These are phyloP conservation scores for Stigmatopora argus DNA, from an alignment of 2,113 vertebrate genomes.

Conservation along the genomic window DNA sequence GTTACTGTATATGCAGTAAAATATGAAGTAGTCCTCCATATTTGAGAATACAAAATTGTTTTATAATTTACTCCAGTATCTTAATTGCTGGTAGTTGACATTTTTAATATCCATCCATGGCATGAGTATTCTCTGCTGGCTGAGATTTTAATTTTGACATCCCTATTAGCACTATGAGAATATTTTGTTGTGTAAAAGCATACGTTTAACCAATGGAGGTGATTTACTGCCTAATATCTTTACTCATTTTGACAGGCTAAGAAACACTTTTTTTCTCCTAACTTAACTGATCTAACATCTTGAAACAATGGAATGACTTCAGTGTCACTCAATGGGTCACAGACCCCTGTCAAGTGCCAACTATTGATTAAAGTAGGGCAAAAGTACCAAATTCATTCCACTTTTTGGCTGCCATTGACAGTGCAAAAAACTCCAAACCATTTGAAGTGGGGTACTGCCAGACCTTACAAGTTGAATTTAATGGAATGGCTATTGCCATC, in stretches of 20 bases:
- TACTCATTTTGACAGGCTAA: neutral
- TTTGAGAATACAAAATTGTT: neutral
- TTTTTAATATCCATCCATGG: neutral
- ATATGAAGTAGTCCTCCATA: too few species aligned
- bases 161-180: conserved; percentile 32
- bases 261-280: neutral
- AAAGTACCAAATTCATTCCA: too few species aligned
- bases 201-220: neutral
- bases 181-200: conserved; percentile 7
- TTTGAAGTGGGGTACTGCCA: too few species aligned
- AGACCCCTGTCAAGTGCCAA: neutral
- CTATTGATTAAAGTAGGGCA: too few species aligned
- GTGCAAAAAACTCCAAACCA: too few species aligned
- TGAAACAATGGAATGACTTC: neutral
- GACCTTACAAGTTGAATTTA: too few species aligned
- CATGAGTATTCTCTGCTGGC: neutral
- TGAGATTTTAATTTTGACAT: conserved; percentile 2
- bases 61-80: neutral
- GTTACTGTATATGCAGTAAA: too few species aligned
- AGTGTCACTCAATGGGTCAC: neutral
- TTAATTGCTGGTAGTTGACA: neutral
- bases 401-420: too few species aligned
- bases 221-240: neutral
- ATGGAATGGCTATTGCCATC: too few species aligned
- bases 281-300: neutral